Conservation (phyloP, 1,140 invertebrate genomes). For the Phthorimaea operculella region DNA sequence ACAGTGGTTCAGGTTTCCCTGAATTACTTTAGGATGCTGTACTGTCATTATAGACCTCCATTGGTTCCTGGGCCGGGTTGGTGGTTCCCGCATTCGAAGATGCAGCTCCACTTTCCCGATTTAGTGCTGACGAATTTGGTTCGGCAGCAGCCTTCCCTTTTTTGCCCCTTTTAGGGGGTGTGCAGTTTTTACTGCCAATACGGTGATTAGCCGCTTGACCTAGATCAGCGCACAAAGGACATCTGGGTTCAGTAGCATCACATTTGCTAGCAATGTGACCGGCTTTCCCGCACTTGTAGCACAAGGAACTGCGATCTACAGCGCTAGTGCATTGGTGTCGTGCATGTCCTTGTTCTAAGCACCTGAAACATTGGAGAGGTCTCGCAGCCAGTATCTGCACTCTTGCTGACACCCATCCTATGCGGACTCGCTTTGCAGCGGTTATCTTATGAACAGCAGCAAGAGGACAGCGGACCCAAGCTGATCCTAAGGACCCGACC, state of each 20-base stretch:
- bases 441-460: constrained; percentile 5
- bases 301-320: constrained; percentile 9
- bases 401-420: constrained; percentile 13
- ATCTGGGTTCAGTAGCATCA: constrained; percentile 7
- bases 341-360: constrained; percentile 12
- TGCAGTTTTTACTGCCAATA: constrained; percentile 9
- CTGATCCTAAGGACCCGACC: constrained; percentile 5
- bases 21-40: constrained; percentile 7
- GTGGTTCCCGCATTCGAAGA: not conserved
- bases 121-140: not conserved
- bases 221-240: constrained; percentile 7
- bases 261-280: constrained; percentile 15
- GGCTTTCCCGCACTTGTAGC: constrained; percentile 12
- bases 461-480: constrained; percentile 14
- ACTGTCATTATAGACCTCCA: not conserved
- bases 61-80: not conserved
- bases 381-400: constrained; percentile 13
- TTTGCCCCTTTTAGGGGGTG: too few relatives aligned
- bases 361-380: constrained; percentile 20
- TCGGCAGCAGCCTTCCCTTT: not conserved
- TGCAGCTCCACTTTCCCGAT: not conserved
- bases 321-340: constrained; percentile 11
- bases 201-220: constrained; percentile 14
- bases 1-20: constrained; percentile 20
- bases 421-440: not conserved